Evolutionary conservation across 1,140 invertebrate species (phyloP).

Genomic region (Drosophila suzukii): DNA sequence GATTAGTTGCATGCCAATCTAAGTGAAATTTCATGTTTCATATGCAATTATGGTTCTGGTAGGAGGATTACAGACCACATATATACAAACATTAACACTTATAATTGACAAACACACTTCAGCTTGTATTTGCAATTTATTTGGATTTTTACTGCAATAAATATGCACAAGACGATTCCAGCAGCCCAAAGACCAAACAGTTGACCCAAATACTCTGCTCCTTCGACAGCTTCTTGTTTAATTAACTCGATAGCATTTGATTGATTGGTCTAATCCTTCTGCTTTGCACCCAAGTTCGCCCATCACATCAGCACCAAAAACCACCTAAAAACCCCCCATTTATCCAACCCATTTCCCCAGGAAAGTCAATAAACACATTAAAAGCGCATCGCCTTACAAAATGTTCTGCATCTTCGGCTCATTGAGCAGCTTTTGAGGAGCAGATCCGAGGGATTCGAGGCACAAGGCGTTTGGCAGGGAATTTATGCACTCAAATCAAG

Average conservation of each 20-base stretch:
- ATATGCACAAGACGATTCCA: conserved; percentile 13
- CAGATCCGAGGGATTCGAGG: conserved; percentile 6
- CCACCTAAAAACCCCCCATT: not conserved
- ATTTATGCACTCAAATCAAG: conserved; percentile 56
- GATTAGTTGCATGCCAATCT: conserved; percentile 37
- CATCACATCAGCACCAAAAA: not conserved
- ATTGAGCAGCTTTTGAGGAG: conserved; percentile 51
- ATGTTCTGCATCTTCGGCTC: conserved; percentile 64
- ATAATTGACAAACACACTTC: conserved; percentile 30
- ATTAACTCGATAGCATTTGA: conserved; percentile 39
- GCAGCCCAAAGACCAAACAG: not conserved
- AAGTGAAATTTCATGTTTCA: conserved; percentile 60
- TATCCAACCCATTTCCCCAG: conserved; percentile 1
- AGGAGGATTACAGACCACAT: not conserved
- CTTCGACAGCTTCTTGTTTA: conserved; percentile 26
- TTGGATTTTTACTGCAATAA: conserved; percentile 35
- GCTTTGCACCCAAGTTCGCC: not conserved
- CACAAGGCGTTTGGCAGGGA: conserved; percentile 12
- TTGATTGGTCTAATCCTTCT: conserved; percentile 35
- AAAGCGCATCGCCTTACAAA: conserved; percentile 54
- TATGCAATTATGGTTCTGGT: conserved; percentile 22
- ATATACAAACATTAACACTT: conserved; percentile 9
- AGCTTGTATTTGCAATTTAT: conserved; percentile 26
- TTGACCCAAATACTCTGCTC: conserved; percentile 27
- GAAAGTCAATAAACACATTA: conserved; percentile 76